Evolutionary conservation across 1,140 invertebrate species (phyloP).

Genomic region (Magallana angulata): DNA sequence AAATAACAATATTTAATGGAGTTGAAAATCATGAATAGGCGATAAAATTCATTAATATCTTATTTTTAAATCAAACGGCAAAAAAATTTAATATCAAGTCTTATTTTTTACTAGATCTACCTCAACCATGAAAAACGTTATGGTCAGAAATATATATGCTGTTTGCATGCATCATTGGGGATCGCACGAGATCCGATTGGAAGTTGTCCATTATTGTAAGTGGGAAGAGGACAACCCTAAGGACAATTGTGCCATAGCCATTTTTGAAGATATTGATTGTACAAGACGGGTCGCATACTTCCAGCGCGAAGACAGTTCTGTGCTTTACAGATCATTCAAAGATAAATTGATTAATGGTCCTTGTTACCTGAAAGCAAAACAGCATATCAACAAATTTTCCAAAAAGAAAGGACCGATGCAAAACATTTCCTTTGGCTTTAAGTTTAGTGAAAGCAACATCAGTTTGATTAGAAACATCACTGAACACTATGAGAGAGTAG

Average conservation of each 20-base stretch:
- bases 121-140: slow-evolving; percentile 32
- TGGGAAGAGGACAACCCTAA: slow-evolving; percentile 36
- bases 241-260: slow-evolving; percentile 13
- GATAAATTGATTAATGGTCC: not conserved
- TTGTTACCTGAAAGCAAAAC: not conserved
- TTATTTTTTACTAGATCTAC: not conserved
- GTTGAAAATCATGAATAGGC: not conserved
- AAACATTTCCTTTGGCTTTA: slow-evolving; percentile 8
- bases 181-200: not conserved
- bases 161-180: slow-evolving; percentile 42
- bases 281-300: slow-evolving; percentile 29
- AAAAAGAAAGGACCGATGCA: slow-evolving; percentile 36
- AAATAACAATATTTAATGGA: not conserved
- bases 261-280: slow-evolving; percentile 4
- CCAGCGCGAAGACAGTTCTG: not conserved
- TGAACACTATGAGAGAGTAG: too few species aligned
- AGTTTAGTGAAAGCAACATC: not conserved
- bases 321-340: not conserved
- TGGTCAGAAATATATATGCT: slow-evolving; percentile 22
- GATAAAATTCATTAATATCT: not conserved
- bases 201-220: slow-evolving; percentile 24
- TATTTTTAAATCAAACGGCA: not conserved
- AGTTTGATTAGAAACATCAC: not conserved
- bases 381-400: not conserved
- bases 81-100: not conserved